These are phyloP conservation scores for Nomada fucata DNA, from an alignment of 2,888 invertebrate genomes.

Conservation along the genomic window DNA sequence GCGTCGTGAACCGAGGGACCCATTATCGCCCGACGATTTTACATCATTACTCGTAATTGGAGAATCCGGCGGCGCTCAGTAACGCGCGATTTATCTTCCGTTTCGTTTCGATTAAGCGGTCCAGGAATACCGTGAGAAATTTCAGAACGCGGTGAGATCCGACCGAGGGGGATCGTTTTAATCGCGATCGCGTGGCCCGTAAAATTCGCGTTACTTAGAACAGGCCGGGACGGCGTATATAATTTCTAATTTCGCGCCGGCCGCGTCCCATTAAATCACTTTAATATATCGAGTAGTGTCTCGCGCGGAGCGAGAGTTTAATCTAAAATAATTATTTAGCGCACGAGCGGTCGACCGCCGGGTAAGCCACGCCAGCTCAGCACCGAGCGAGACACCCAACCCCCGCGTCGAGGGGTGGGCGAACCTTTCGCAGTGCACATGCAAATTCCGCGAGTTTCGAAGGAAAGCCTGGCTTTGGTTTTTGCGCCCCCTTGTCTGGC, in stretches of 20 bases:
- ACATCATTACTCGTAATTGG: conserved; percentile 80
- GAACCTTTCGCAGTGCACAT: conserved; percentile 33
- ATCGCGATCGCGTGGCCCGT: conserved; percentile 1
- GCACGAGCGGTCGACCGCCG: conserved; percentile 14
- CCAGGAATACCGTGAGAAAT: conserved; percentile 19
- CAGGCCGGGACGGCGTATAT: neutral
- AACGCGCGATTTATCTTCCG: conserved; percentile 47
- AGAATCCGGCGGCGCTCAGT: conserved; percentile 34
- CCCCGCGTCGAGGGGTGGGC: conserved; percentile 6
- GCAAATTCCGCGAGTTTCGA: conserved; percentile 64
- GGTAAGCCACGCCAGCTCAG: conserved; percentile 1
- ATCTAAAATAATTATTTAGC: conserved; percentile 53
- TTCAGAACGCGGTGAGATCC: neutral
- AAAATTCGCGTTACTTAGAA: conserved; percentile 41
- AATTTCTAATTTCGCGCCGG: conserved; percentile 48
- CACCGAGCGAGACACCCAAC: conserved; percentile 6
- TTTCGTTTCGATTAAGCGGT: conserved; percentile 53
- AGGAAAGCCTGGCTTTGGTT: conserved; percentile 59
- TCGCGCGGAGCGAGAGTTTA: conserved; percentile 50
- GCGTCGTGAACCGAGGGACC: conserved; percentile 61
- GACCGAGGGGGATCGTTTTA: conserved; percentile 14
- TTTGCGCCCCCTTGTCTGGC: conserved; percentile 62
- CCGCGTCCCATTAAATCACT: conserved; percentile 55
- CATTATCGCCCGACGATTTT: conserved; percentile 78
- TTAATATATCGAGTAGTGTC: conserved; percentile 51